A percentile compares a stretch with the other conserved stretches of the same genome.
These are phyloP conservation scores for Morelia viridis DNA, from an alignment of 2,797 vertebrate genomes.

Conservation along the genomic window DNA sequence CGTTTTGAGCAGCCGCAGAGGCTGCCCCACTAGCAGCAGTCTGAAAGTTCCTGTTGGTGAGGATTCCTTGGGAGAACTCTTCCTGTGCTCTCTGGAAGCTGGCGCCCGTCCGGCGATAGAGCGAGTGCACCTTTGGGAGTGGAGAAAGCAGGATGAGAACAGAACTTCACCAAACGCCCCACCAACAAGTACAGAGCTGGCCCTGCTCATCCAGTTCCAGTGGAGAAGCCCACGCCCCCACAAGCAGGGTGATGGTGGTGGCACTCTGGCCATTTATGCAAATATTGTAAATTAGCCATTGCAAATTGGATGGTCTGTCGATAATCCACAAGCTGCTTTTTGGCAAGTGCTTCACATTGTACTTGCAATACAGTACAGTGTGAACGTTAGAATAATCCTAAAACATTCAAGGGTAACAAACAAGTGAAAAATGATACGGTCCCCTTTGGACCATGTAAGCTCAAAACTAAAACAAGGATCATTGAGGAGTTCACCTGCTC, in stretches of 20 bases:
- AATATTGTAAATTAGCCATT: background rate
- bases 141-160: accelerated
- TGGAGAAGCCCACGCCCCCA: background rate
- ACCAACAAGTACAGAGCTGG: accelerated
- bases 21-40: constrained; percentile 75
- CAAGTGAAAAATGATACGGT: too few species aligned
- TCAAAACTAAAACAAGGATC: too few species aligned
- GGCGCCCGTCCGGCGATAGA: constrained; percentile 90
- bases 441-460: too few species aligned
- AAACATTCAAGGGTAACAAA: too few species aligned
- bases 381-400: too few species aligned
- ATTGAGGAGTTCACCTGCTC: too few species aligned
- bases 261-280: background rate
- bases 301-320: too few species aligned
- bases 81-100: constrained; percentile 97
- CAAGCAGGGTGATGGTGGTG: background rate
- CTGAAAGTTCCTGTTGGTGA: constrained; percentile 87
- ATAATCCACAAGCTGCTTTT: too few species aligned
- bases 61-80: constrained; percentile 94
- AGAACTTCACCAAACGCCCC: background rate
- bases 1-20: constrained; percentile 80
- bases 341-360: too few species aligned
- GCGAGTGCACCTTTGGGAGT: constrained; percentile 84
- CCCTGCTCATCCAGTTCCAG: too few species aligned
- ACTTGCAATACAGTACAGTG: too few species aligned